A percentile compares a stretch with the other conserved stretches of the same genome.
phyloP scores from a whole-genome alignment of 2,888 invertebrate genomes.

The Trachelus stipa region DNA sequence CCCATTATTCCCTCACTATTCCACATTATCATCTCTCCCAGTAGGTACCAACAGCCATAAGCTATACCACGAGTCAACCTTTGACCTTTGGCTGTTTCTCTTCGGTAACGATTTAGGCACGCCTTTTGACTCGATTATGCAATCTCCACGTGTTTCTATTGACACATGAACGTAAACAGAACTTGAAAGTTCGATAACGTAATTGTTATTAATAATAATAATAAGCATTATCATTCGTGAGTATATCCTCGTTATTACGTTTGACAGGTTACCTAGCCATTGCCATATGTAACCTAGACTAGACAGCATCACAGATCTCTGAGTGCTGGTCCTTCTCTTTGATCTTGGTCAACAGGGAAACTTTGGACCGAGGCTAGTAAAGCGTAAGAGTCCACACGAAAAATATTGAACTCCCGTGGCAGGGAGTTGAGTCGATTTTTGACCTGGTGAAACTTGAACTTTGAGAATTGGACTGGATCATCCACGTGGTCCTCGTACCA shows the following conservation, averaged over 20 bases:
- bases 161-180: not conserved
- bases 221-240: not conserved
- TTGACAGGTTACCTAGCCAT: conserved; percentile 35
- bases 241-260: conserved; percentile 50
- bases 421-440: not conserved
- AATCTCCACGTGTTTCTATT: not conserved
- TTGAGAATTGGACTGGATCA: not conserved
- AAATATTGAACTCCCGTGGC: not conserved
- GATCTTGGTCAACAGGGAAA: conserved; percentile 63
- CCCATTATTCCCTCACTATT: conserved; percentile 20
- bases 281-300: conserved; percentile 14
- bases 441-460: not conserved
- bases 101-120: not conserved
- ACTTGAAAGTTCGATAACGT: not conserved
- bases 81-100: not conserved
- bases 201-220: not conserved
- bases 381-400: not conserved
- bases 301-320: conserved; percentile 43
- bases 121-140: not conserved
- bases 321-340: conserved; percentile 51
- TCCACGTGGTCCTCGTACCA: not conserved
- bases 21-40: not conserved
- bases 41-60: not conserved
- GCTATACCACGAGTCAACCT: not conserved
- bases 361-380: conserved; percentile 47